phyloP scores from a whole-genome alignment of 92 coral and sea anemone species.

The Paramuricea clavata region DNA sequence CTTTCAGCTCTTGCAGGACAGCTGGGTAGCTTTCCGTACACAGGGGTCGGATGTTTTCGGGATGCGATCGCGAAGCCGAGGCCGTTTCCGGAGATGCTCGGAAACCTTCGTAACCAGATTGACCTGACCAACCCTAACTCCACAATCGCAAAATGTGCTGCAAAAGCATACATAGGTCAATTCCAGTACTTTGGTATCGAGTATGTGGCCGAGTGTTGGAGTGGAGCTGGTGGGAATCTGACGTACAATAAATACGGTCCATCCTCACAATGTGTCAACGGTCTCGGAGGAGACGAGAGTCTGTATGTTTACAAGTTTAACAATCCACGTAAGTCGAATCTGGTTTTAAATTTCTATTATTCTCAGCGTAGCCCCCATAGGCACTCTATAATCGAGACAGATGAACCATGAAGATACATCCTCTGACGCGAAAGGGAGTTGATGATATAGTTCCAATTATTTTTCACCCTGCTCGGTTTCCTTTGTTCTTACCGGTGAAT shows the following conservation, averaged over 20 bases:
- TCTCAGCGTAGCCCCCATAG: too few relatives aligned
- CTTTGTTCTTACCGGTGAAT: too few relatives aligned
- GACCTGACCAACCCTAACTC: slow-evolving; percentile 72
- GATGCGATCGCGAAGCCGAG: slow-evolving; percentile 85
- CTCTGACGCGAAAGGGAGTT: too few relatives aligned
- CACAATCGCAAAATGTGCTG: slow-evolving; percentile 81
- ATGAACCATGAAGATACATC: too few relatives aligned
- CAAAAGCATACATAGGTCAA: slow-evolving; percentile 61
- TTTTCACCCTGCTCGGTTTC: too few relatives aligned
- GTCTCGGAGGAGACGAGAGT: slow-evolving; percentile 80
- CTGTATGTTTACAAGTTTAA: slow-evolving; percentile 76
- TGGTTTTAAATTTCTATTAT: neutral
- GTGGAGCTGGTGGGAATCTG: slow-evolving; percentile 73
- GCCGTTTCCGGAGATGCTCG: slow-evolving; percentile 88
- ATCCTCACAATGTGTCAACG: slow-evolving; percentile 69
- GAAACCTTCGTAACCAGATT: slow-evolving; percentile 70
- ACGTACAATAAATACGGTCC: slow-evolving; percentile 74
- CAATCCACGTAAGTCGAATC: slow-evolving; percentile 65
- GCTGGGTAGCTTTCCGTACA: slow-evolving; percentile 33
- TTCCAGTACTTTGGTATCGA: slow-evolving; percentile 78
- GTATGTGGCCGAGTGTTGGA: slow-evolving; percentile 80
- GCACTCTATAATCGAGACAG: neutral
- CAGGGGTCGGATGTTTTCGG: slow-evolving; percentile 80
- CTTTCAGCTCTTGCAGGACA: slow-evolving; percentile 8
- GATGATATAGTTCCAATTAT: too few relatives aligned